Base-by-base conservation (phyloP, 2,797 vertebrate genomes). In the Sebastes taczanowskii region DNA sequence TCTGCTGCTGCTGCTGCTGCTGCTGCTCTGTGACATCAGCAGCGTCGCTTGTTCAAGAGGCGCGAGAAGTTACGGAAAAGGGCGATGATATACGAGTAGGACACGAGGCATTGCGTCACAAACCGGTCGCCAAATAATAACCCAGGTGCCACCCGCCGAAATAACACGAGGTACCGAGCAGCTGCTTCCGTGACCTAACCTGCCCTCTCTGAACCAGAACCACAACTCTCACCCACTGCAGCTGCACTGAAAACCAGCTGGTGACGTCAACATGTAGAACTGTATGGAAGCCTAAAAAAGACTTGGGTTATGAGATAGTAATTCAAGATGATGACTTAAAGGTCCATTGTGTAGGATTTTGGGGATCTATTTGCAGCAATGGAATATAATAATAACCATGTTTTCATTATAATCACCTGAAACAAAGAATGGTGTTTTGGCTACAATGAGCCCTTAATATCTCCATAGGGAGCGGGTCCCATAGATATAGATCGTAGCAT, bases 11-110 rank as follows among this genome's bases (percentile, higher is more conserved):
- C 7, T 30, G 23, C 61, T 65, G 81, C 58, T 65, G 80, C 11
- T 61, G 60, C 49, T 61, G 77, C 69, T 68, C 82, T 84, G 88
- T 83, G 80, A 92, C 90, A 82, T 88, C 74, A 91, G 76, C 89
- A 75, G 82, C 80, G 3, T 22, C 70, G 52, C 65, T 4, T 1
- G 25, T 18, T 56, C 11, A 4, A 3, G 64, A 66, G 13, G 25
- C 71, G 55, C 84, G 86, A 78, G 70, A 9, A 35, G 52, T 23
- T 23, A 66, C 85, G 86, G 61, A 91, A 82, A 86, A 74, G 14
- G 29, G 1, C 86, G 82, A 89, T 13, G 71, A 76, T 20, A 62
- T 13, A 78, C 86, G 82, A 86, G 3, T 5, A 1, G 6, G 1
- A 25, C 81, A 70, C 80, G 80, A 84, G 59, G 85, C 60, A 6